These are phyloP conservation scores for Eulemur rubriventer DNA, from an alignment of 2,797 vertebrate genomes.

Conservation along the genomic window DNA sequence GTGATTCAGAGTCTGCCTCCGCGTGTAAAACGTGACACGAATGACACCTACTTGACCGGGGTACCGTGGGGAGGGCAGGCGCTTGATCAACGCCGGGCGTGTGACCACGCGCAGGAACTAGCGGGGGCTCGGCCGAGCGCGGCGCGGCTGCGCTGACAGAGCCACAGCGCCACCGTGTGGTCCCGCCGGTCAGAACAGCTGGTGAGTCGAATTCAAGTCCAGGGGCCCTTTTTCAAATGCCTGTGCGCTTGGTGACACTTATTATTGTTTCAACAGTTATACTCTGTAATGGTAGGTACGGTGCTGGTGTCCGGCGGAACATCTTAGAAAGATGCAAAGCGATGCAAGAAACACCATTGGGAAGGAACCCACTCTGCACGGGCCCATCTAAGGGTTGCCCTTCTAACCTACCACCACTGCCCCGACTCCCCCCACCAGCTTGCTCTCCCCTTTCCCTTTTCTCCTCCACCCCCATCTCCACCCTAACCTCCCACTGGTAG, in stretches of 20 bases:
- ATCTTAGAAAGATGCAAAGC: not conserved
- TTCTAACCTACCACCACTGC: not conserved
- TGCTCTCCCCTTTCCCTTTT: not conserved
- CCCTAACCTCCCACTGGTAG: not conserved
- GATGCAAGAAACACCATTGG: not conserved
- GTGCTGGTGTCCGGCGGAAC: not conserved
- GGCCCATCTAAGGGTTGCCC: not conserved
- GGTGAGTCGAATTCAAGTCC: not conserved
- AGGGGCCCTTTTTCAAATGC: not conserved
- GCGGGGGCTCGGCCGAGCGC: accelerated
- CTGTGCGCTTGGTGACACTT: not conserved
- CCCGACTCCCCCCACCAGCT: not conserved
- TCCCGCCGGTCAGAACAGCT: not conserved
- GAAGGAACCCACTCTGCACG: not conserved
- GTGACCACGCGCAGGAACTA: accelerated
- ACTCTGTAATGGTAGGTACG: not conserved
- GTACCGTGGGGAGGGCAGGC: not conserved
- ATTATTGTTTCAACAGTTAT: not conserved
- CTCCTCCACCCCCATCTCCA: not conserved
- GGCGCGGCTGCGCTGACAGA: not conserved
- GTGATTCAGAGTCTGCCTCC: not conserved
- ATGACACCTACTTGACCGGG: not conserved
- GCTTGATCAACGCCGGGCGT: accelerated
- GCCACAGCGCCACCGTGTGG: constrained; percentile 80
- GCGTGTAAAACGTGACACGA: not conserved